These are phyloP conservation scores for Venustaconcha ellipsiformis DNA, from an alignment of 1,140 invertebrate genomes.

Conservation along the genomic window DNA sequence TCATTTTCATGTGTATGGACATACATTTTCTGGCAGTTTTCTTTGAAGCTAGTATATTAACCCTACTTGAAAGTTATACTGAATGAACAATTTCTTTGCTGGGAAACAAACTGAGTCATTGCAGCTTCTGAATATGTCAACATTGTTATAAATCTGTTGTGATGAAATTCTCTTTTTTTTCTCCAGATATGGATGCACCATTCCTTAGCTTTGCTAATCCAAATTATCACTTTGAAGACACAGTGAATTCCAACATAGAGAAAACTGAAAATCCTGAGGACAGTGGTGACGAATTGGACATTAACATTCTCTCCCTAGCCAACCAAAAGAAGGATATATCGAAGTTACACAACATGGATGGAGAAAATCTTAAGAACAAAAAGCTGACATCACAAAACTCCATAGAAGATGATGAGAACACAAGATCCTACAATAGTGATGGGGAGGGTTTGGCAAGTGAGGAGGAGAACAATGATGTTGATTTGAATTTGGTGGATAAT, in stretches of 20 bases:
- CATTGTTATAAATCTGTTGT: not conserved
- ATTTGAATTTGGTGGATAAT: constrained; percentile 9
- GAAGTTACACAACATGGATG: constrained; percentile 12
- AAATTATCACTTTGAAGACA: constrained; percentile 22
- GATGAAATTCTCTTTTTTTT: constrained; percentile 1
- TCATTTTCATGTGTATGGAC: too few relatives aligned
- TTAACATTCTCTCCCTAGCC: constrained; percentile 28
- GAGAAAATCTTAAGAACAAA: too few relatives aligned
- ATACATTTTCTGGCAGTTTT: too few relatives aligned
- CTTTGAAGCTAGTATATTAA: too few relatives aligned
- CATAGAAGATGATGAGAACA: constrained; percentile 17
- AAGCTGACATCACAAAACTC: constrained; percentile 16
- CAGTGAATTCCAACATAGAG: not conserved
- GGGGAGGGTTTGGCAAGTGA: constrained; percentile 18
- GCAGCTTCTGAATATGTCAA: too few relatives aligned
- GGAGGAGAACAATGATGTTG: constrained; percentile 23
- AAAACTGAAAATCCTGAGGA: not conserved
- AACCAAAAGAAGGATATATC: constrained; percentile 23
- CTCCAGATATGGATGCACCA: constrained; percentile 37
- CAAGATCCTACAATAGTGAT: constrained; percentile 22
- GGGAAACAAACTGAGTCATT: too few relatives aligned
- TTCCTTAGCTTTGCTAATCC: constrained; percentile 34
- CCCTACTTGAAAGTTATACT: too few relatives aligned
- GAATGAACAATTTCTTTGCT: too few relatives aligned
- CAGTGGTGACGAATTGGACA: constrained; percentile 7